Conservation (phyloP, 2,888 invertebrate genomes). For the Archips crataeganus region DNA sequence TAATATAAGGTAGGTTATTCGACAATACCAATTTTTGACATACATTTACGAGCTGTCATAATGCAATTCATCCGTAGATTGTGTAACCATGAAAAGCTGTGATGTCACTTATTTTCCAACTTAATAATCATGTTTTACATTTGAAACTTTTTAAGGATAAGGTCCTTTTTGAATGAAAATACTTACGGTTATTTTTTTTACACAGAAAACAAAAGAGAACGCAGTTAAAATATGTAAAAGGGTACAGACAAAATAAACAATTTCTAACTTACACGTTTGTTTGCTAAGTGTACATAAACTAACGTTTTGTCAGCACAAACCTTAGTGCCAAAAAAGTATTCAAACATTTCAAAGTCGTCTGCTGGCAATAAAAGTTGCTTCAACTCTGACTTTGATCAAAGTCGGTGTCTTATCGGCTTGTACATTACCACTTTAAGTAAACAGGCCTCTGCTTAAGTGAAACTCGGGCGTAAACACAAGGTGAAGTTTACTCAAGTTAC, state of each 20-base stretch:
- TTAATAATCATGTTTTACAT: too few species aligned
- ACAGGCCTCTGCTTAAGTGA: conserved; percentile 10
- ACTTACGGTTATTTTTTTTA: too few species aligned
- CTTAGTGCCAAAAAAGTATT: background rate
- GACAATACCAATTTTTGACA: too few species aligned
- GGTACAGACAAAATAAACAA: background rate
- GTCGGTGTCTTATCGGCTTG: conserved; percentile 20
- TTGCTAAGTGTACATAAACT: background rate
- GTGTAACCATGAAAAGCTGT: too few species aligned
- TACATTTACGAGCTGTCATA: too few species aligned
- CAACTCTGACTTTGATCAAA: conserved; percentile 36
- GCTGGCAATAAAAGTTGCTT: conserved; percentile 22
- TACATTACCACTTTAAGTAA: conserved; percentile 27
- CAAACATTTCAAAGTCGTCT: conserved; percentile 15
- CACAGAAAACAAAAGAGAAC: too few species aligned
- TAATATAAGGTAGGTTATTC: too few species aligned
- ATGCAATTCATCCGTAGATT: too few species aligned
- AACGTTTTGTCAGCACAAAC: background rate
- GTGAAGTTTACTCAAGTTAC: conserved; percentile 8
- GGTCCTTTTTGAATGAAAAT: too few species aligned
- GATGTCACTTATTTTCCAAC: too few species aligned
- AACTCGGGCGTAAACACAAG: conserved; percentile 3
- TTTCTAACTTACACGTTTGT: background rate
- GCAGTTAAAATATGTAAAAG: background rate
- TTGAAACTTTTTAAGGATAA: too few species aligned